Evolutionary conservation across 1,140 invertebrate species (phyloP).

Genomic region (Homalodisca vitripennis): DNA sequence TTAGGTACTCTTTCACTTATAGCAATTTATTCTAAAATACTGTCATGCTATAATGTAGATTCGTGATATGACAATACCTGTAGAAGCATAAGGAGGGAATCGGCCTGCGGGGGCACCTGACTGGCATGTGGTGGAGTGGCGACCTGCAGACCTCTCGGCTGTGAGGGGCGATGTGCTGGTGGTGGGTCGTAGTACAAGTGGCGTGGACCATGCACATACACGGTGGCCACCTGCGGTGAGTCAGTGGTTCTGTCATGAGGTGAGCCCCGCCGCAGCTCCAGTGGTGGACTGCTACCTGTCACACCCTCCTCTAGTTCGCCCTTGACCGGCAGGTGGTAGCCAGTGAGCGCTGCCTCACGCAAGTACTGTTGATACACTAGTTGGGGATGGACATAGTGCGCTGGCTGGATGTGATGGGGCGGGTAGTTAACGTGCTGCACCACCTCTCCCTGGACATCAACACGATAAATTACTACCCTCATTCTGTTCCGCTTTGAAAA

Average conservation of each 20-base stretch:
- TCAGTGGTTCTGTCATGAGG: constrained; percentile 75
- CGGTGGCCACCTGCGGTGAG: constrained; percentile 69
- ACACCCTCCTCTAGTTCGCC: constrained; percentile 52
- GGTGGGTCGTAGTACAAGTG: constrained; percentile 53
- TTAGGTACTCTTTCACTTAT: too few relatives aligned
- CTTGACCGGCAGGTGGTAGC: constrained; percentile 49
- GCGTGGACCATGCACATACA: constrained; percentile 55
- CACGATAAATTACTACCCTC: too few relatives aligned
- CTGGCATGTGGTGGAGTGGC: constrained; percentile 69
- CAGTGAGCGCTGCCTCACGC: constrained; percentile 56
- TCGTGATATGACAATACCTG: constrained; percentile 51
- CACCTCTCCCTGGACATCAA: constrained; percentile 60
- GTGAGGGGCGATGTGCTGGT: constrained; percentile 43
- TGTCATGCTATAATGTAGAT: not conserved
- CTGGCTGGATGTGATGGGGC: constrained; percentile 58
- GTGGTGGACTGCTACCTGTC: constrained; percentile 51
- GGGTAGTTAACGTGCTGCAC: constrained; percentile 48
- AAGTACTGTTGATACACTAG: constrained; percentile 70
- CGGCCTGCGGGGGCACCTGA: constrained; percentile 72
- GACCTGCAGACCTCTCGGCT: constrained; percentile 56
- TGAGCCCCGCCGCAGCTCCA: constrained; percentile 65
- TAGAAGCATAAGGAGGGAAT: constrained; percentile 74
- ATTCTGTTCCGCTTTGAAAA: too few relatives aligned
- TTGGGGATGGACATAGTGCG: constrained; percentile 51
- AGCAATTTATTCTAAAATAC: too few relatives aligned